phyloP scores from a whole-genome alignment of 2,888 invertebrate genomes.

The Chironomus riparius region DNA sequence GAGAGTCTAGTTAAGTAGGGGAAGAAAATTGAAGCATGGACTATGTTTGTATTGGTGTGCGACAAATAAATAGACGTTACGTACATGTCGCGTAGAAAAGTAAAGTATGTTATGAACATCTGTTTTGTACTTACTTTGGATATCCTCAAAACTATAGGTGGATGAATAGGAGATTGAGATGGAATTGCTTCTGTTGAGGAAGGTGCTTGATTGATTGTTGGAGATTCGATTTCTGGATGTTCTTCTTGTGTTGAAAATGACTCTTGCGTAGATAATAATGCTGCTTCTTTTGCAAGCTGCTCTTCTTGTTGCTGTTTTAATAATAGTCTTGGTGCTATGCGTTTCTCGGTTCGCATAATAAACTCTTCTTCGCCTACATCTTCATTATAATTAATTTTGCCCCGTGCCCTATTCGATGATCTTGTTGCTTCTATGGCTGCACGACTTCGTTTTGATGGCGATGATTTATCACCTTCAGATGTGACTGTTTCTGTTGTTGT shows the following conservation, averaged over 20 bases:
- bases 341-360: neutral
- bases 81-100: neutral
- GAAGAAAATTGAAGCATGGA: neutral
- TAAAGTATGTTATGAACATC: neutral
- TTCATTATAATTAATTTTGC: conserved; percentile 56
- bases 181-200: conserved; percentile 42
- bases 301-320: neutral
- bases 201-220: conserved; percentile 36
- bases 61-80: too few species aligned
- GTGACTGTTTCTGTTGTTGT: conserved; percentile 40
- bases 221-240: conserved; percentile 27
- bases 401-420: conserved; percentile 42
- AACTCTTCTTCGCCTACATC: conserved; percentile 40
- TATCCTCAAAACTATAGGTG: conserved; percentile 80
- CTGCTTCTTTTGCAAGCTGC: conserved; percentile 36
- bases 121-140: conserved; percentile 51
- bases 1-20: neutral
- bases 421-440: conserved; percentile 26
- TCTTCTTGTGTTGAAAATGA: neutral
- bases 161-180: conserved; percentile 42
- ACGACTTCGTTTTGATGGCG: conserved; percentile 27
- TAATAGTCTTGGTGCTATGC: neutral
- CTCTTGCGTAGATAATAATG: neutral
- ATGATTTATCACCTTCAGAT: conserved; percentile 30
- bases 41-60: neutral